A percentile compares a stretch with the other conserved stretches of the same genome.
Evolutionary conservation across 2,888 invertebrate genomes (phyloP).

Genomic region (Cynaeus angustus): DNA sequence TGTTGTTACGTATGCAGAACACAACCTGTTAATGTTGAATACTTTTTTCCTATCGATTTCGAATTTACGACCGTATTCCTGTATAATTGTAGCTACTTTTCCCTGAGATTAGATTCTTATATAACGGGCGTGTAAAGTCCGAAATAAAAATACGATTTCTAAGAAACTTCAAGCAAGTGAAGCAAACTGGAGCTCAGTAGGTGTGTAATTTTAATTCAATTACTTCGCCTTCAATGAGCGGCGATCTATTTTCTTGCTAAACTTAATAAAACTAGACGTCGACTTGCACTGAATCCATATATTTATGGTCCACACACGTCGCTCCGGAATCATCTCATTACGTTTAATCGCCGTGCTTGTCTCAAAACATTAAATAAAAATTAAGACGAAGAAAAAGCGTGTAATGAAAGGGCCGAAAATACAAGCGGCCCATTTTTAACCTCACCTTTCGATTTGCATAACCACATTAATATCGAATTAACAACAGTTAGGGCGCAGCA

Average conservation of each 20-base stretch:
- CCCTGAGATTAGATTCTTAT: conserved; percentile 4
- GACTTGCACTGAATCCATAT: neutral
- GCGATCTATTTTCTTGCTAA: conserved; percentile 4
- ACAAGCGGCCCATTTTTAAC: conserved; percentile 27
- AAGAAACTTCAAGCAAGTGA: neutral
- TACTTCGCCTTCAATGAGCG: conserved; percentile 15
- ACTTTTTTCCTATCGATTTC: neutral
- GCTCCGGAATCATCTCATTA: conserved; percentile 30
- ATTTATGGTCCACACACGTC: conserved; percentile 22
- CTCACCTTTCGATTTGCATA: conserved; percentile 50
- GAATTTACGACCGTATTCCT: neutral
- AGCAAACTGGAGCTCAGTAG: conserved; percentile 30
- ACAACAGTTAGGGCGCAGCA: conserved; percentile 46
- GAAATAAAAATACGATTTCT: conserved; percentile 16
- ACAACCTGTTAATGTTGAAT: neutral
- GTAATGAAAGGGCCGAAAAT: conserved; percentile 33
- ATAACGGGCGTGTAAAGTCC: conserved; percentile 2
- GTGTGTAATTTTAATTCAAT: conserved; percentile 36
- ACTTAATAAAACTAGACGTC: conserved; percentile 13
- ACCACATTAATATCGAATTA: conserved; percentile 58
- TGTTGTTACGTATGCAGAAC: too few relatives aligned
- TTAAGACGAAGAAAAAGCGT: conserved; percentile 15
- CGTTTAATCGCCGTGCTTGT: conserved; percentile 23
- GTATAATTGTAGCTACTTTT: neutral
- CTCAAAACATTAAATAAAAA: conserved; percentile 32